Evolutionary conservation across 1,140 invertebrate genomes (phyloP), one percentile per base, ranked within the genome.

Genomic region (Hyposmocoma kahamanoa): DNA sequence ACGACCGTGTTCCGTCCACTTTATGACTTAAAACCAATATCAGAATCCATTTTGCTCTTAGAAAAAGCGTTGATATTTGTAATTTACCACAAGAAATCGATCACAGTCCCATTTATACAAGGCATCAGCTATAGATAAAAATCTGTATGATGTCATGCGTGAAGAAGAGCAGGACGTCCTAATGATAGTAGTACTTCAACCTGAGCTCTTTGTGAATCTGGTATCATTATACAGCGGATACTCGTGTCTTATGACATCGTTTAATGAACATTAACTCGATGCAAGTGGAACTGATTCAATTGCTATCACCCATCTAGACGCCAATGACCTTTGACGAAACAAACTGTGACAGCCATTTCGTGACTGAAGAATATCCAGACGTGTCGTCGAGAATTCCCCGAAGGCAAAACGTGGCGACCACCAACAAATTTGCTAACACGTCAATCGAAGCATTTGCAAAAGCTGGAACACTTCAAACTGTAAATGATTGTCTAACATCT

Each of bases 261-360:
- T 60, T 76, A 84, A 84, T 78, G 67, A 84, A 75, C 61, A 69
- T 68, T 82, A 82, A 84, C 81, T 81, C 65, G 64, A 63, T 78
- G 74, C 75, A 84, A 82, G 78, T 84, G 78, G 78, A 81, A 80
- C 81, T 62, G 75, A 84, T 84, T 82, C 81, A 81, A 78, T 81
- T 82, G 75, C 67, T 84, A 81, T 80, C 74, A 73, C 67, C 52
- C 61, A 70, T 77, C 60, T 69, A 62, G 41, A 56, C 63, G 76
- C 72, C 78, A 82, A 69, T 80, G 80, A 80, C 67, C 74, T 72
- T 72, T 68, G 62, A 57, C 67, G 59, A 67, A 66, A 72, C 56
- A 55, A 50, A 71, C 67, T 67, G 60, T 72, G 62, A 50, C 49
- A 57, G 51, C 53, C 52, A 46, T 42, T 38, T 50, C 44, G 36